These are phyloP conservation scores for Paguma larvata DNA, from an alignment of 2,797 vertebrate genomes.

Conservation along the genomic window DNA sequence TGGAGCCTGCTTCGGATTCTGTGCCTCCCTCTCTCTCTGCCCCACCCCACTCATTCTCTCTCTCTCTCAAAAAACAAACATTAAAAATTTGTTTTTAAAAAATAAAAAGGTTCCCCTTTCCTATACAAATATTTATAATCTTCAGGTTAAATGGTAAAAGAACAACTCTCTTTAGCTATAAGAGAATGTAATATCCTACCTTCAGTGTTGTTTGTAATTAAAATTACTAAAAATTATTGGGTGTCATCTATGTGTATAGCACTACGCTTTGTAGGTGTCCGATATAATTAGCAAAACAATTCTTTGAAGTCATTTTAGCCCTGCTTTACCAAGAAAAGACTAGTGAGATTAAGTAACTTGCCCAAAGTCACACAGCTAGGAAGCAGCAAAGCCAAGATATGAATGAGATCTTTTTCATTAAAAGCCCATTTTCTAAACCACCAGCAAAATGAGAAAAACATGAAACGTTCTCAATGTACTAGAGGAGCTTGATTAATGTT, in stretches of 20 bases:
- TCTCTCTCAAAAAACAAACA: too few relatives aligned
- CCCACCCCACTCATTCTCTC: too few relatives aligned
- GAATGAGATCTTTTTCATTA: background rate
- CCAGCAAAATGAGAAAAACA: background rate
- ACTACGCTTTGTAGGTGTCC: background rate
- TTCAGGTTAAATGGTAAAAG: background rate
- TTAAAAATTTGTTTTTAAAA: too few relatives aligned
- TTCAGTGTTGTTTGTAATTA: background rate
- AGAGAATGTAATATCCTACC: background rate
- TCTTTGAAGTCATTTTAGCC: background rate
- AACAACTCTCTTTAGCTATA: background rate
- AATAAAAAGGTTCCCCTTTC: background rate
- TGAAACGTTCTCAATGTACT: background rate
- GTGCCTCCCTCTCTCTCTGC: too few relatives aligned
- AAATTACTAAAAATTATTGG: background rate
- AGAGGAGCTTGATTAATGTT: background rate
- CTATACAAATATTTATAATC: background rate
- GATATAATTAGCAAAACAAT: background rate
- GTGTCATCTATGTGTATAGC: too few relatives aligned
- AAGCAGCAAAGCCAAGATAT: background rate
- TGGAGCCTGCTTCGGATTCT: too few relatives aligned
- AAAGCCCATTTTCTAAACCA: background rate
- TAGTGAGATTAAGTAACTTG: background rate
- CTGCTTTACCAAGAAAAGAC: background rate
- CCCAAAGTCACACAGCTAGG: background rate